A percentile compares a stretch with the other conserved stretches of the same genome.
These are phyloP conservation scores for Fragum sueziense DNA, from an alignment of 2,888 invertebrate species.

Conservation along the genomic window DNA sequence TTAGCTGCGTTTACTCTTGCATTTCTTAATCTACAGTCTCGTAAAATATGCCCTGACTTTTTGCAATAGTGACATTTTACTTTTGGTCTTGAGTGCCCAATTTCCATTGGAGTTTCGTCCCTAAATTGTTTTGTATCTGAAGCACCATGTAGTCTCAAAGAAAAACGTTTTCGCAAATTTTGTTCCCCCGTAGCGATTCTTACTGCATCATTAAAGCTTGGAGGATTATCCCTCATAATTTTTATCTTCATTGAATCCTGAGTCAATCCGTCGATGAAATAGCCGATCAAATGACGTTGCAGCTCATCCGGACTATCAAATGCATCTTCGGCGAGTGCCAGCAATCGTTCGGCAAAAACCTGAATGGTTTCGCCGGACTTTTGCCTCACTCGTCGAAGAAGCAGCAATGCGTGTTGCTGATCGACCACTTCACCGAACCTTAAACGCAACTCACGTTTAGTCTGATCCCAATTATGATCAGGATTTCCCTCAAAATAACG, in stretches of 20 bases:
- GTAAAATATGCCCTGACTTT: neutral
- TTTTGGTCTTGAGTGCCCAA: neutral
- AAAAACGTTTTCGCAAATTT: constrained; percentile 39
- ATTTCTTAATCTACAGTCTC: neutral
- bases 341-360: constrained; percentile 41
- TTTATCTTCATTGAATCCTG: constrained; percentile 34
- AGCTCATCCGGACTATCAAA: constrained; percentile 27
- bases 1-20: neutral
- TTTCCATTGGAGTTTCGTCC: constrained; percentile 31
- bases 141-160: constrained; percentile 32
- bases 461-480: neutral
- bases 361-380: constrained; percentile 33
- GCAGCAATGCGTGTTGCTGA: constrained; percentile 36
- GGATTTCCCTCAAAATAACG: constrained; percentile 27
- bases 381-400: constrained; percentile 38
- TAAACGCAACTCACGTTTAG: constrained; percentile 12
- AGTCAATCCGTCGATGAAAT: constrained; percentile 38
- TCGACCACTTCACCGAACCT: constrained; percentile 43
- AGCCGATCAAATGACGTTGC: constrained; percentile 25
- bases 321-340: too few relatives aligned
- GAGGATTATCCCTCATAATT: constrained; percentile 31
- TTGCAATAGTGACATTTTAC: constrained; percentile 6
- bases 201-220: constrained; percentile 22
- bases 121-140: too few relatives aligned
- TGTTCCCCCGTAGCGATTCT: constrained; percentile 19